These are phyloP conservation scores for Todiramphus saurophagus DNA, from an alignment of 2,113 vertebrate species.

Conservation along the genomic window DNA sequence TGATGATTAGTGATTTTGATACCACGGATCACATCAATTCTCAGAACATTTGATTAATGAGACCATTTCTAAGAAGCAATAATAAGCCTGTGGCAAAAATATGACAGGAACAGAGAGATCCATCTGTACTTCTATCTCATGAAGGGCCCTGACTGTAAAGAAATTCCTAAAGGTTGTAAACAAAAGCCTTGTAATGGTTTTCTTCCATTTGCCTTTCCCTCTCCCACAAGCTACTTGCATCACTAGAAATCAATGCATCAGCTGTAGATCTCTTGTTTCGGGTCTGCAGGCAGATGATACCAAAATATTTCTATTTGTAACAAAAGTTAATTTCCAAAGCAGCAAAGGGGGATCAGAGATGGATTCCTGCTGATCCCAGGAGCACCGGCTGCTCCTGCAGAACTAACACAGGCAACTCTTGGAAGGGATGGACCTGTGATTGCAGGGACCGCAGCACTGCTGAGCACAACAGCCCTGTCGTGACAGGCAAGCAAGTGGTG, in stretches of 20 bases:
- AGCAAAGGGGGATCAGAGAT: not conserved
- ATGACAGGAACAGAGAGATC: not conserved
- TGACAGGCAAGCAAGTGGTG: fast-evolving
- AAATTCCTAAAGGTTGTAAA: not conserved
- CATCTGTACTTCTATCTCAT: not conserved
- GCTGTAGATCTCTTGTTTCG: not conserved
- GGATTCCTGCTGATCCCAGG: fast-evolving
- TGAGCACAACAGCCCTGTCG: not conserved
- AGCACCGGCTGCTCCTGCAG: fast-evolving
- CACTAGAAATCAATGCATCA: not conserved
- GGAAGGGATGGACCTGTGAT: not conserved
- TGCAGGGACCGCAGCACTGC: not conserved
- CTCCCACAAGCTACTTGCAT: not conserved
- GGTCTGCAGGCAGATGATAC: not conserved
- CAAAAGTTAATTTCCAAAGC: not conserved
- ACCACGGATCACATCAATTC: slow-evolving; percentile 3
- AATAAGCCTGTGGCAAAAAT: slow-evolving; percentile 24
- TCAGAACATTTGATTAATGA: slow-evolving; percentile 60
- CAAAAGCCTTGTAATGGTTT: not conserved
- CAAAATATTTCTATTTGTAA: not conserved
- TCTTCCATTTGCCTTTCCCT: not conserved
- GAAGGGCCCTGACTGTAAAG: not conserved
- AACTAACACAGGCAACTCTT: fast-evolving
- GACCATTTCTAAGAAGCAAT: slow-evolving; percentile 27
- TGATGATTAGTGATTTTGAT: slow-evolving; percentile 36